Base-by-base conservation (phyloP, 2,888 invertebrate species). In the Zonitis immaculata region DNA sequence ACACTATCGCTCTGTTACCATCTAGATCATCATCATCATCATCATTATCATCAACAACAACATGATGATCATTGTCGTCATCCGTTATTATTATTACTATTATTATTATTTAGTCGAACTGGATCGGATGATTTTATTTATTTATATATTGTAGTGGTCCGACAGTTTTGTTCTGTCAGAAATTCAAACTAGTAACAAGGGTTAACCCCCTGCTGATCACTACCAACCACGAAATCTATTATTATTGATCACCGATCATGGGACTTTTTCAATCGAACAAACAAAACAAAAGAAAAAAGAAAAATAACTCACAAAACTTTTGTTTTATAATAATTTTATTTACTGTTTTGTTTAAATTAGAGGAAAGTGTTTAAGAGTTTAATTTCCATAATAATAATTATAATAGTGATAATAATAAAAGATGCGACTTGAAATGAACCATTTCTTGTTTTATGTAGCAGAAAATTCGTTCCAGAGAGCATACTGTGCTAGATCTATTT, bases 201-300 rank as follows among this genome's bases (percentile, higher is more conserved):
- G 70, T 70, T 63, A 57, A 56, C 67, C 66, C 66, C 70, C 69
- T 64, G 69, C 61, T 32, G 69, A 42, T 62, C 49, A 60, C 65
- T 64, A 62, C 64, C 65, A 66, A 64, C 68, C 68, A 63, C 66
- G 63, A 61, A 52, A 64, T 68, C 68, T 62, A 64, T 66, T 66
- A 67, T 68, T 70, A 70, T 70, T 70, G 70, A 70, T 70, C 65
- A 63, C 65, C 62, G 60, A 65, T 65, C 65, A 58, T 61, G 54
- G n/a, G n/a, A n/a, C n/a, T n/a, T n/a, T n/a, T n/a, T n/a, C n/a
- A n/a, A n/a, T n/a, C n/a, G n/a, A n/a, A n/a, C n/a, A 12, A 30
- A n/a, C n/a, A 30, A 12, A 30, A 30, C 30, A 12, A 12, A 4
- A 12, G 2, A 12, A 28, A n/a, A n/a, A n/a, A 28, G 11, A n/a